Percentiles rank a stretch among this genome's conserved stretches.
These are phyloP conservation scores for Pediacus dermestoides DNA, from an alignment of 2,888 invertebrate genomes.

Conservation along the genomic window DNA sequence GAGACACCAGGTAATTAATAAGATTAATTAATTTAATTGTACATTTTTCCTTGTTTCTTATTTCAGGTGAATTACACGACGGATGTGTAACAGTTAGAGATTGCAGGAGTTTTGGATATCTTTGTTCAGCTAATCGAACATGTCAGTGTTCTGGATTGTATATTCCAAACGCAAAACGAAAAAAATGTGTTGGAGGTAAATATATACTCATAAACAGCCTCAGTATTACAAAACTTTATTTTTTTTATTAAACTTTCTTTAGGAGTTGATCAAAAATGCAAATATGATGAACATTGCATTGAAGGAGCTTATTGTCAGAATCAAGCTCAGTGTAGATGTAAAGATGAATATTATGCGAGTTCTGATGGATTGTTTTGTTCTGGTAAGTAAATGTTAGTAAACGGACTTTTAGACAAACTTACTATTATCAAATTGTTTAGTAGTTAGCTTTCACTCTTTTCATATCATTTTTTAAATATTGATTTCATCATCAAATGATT, in stretches of 20 bases:
- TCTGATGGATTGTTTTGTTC: constrained; percentile 40
- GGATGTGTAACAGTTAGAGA: constrained; percentile 27
- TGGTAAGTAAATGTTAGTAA: constrained; percentile 28
- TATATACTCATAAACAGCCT: constrained; percentile 9
- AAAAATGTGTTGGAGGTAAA: constrained; percentile 45
- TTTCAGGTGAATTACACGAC: constrained; percentile 33
- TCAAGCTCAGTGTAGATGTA: constrained; percentile 44
- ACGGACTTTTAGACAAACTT: no score
- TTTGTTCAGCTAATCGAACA: constrained; percentile 41
- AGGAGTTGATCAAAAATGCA: constrained; percentile 45
- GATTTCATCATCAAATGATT: no score
- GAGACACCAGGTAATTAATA: not conserved
- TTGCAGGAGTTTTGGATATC: constrained; percentile 43
- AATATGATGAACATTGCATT: constrained; percentile 48
- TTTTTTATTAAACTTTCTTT: constrained; percentile 19
- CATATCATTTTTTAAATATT: no score
- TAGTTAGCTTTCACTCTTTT: no score
- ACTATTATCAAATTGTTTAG: no score
- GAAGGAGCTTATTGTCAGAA: constrained; percentile 47
- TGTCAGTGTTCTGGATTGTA: constrained; percentile 43
- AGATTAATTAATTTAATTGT: constrained; percentile 2
- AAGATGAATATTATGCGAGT: constrained; percentile 35
- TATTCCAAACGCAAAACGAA: constrained; percentile 35
- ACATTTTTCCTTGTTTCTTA: constrained; percentile 4
- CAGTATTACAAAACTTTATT: not conserved